Evolutionary conservation across 2,113 vertebrate genomes (phyloP), one percentile per base, ranked within the genome.

Genomic region (Chaenocephalus aceratus): DNA sequence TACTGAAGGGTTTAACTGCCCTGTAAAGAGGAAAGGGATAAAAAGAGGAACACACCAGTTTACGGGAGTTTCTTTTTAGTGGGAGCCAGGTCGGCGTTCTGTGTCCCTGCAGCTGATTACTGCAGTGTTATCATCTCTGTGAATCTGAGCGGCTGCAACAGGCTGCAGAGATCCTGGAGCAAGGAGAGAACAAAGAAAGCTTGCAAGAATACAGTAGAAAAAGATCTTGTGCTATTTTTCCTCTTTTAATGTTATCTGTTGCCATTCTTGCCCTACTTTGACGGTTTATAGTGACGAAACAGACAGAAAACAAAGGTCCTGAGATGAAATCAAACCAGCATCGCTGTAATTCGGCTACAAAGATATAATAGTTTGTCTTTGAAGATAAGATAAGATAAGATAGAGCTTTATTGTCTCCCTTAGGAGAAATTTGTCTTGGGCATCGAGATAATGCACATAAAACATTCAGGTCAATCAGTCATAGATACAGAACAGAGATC

Each of bases 141-240:
- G 75, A 60, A 86, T 87, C 87, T 82, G 26, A 74, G 34, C 14
- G 53, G 59, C 82, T 78, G 83, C 82, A 79, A 86, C 71, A 54
- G 46, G 41, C 75, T 77, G 36, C 36, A 41, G 5, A 7, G 36
- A 41, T 41, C 36, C 36, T 7, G 36, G 36, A 41, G 36, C 36
- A 41, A 41, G 36, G 36, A 41, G 7, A 41, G 36, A 41, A 41
- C 36, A 41, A 41, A 41, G 64, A 68, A 7, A 60, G 56, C 5
- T 5, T 2, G 51, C 30, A 36, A 4, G 7, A 41, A 6, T 61
- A 61, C 0, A n/a, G 18, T 60, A 44, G 34, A 41, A 46, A 46
- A n/a, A 63, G 11, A 41, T 41, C 7, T 5, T 36, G 36, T 36
- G 36, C 6, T 5, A 8, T 46, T 66, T 51, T 54, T 30, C 4